Base-by-base conservation (phyloP, 2,888 invertebrate species). In the Saturnia japonica region DNA sequence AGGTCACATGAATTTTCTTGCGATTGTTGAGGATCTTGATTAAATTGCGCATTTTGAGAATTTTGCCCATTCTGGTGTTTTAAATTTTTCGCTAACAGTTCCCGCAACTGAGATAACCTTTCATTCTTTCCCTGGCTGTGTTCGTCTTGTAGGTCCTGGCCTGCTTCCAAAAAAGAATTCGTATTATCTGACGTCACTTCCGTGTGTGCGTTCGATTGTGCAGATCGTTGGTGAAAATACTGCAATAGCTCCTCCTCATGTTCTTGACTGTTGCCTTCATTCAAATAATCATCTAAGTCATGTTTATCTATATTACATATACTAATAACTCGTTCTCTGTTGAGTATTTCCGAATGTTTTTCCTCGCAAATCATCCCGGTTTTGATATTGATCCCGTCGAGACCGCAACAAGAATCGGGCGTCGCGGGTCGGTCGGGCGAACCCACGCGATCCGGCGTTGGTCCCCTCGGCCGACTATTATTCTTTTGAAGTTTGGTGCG, bases 241-340 rank as follows among this genome's bases (percentile, higher is more conserved):
- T 97, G 97, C 86, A 97, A 94, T 80, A 98, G 90, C 90, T 97
- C 97, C 84, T 97, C 97, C 84, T 97, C 97, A 87, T 97, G 97
- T 83, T 96, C 97, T 82, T 97, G 97, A 84, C 97, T 96, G 82
- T 85, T 91, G 74, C 96, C 96, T 76, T 96, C 96, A 86, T 96
- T 96, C 76, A 97, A 93, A 86, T 97, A 97, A 89, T 97, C 97
- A 86, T 97, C 97, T 75, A 97, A 91, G 74, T 96, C 97, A 87
- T 97, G 97, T 80, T 97, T 96, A 85, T 97, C 97, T 83, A 97
- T 96, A 78, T 96, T 96, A 83, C 96, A 96, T 78, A 97, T 96
- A 86, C 96, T 96, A 78, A 96, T 96, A 43, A 96, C 95, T 68
- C 96, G 94, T 84, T 96, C 96, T 69, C 96, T 91, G 76, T 95